A percentile compares a stretch with the other conserved stretches of the same genome.
These are phyloP conservation scores for Seira musarum DNA, from an alignment of 2,888 invertebrate genomes.

Conservation along the genomic window DNA sequence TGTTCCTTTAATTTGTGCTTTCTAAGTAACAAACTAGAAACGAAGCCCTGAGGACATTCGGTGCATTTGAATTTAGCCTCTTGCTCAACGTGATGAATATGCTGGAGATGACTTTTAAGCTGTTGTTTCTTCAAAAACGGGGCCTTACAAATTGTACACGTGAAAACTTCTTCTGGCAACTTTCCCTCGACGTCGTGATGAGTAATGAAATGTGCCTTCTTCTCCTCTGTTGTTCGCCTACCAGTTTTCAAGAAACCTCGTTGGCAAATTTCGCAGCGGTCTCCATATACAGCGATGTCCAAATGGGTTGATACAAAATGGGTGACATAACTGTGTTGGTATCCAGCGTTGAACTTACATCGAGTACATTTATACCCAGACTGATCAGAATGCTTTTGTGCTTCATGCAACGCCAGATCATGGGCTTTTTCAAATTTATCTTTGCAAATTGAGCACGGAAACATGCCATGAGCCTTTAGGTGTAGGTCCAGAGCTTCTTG, in stretches of 20 bases:
- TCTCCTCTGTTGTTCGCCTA: not conserved
- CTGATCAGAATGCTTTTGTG: constrained; percentile 22
- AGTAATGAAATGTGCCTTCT: constrained; percentile 7
- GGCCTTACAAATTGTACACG: constrained; percentile 31
- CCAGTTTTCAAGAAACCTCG: constrained; percentile 15
- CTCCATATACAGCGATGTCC: constrained; percentile 17
- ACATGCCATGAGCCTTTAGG: constrained; percentile 34
- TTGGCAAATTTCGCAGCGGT: constrained; percentile 28
- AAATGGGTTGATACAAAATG: constrained; percentile 38
- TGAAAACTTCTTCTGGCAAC: constrained; percentile 20
- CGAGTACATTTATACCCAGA: constrained; percentile 34
- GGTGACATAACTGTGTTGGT: constrained; percentile 16
- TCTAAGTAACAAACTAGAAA: too few species aligned
- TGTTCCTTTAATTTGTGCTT: too few species aligned
- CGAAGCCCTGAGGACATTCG: not conserved
- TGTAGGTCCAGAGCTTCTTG: constrained; percentile 16
- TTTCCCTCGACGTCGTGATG: constrained; percentile 30
- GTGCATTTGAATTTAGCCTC: constrained; percentile 6
- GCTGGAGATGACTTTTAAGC: constrained; percentile 15
- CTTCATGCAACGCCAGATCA: constrained; percentile 36
- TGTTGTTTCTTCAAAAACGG: constrained; percentile 31
- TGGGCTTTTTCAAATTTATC: constrained; percentile 36
- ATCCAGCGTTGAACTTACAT: constrained; percentile 30
- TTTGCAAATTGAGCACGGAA: constrained; percentile 16
- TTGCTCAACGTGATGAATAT: constrained; percentile 18